Percentiles rank a stretch among this genome's conserved stretches.
Evolutionary conservation across 2,888 invertebrate species (phyloP).

Genomic region (Cantharis nigra): DNA sequence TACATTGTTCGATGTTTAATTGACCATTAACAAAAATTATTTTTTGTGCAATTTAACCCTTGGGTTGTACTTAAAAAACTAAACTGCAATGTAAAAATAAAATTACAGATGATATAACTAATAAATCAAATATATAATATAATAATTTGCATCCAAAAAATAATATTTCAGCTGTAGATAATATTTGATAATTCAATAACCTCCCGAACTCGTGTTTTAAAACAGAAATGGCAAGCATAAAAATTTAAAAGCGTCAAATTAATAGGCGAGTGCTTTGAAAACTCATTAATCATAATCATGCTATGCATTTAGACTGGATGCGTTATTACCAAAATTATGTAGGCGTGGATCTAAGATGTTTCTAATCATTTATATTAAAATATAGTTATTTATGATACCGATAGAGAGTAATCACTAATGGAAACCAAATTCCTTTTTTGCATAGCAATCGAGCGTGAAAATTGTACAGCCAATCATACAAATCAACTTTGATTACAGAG

Average conservation of each 20-base stretch:
- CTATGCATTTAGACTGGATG: neutral
- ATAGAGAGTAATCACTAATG: neutral
- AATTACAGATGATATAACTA: neutral
- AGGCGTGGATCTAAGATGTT: neutral
- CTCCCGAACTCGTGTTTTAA: neutral
- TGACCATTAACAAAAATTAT: neutral
- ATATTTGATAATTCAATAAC: neutral
- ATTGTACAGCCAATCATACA: neutral
- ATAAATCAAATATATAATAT: neutral
- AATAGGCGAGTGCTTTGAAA: neutral
- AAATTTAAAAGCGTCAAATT: neutral
- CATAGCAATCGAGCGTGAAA: neutral
- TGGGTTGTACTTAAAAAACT: neutral
- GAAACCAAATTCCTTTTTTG: neutral
- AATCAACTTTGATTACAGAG: neutral
- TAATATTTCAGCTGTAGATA: neutral
- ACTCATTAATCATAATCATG: neutral
- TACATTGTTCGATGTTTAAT: neutral
- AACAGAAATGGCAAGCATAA: neutral
- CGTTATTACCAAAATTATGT: conserved; percentile 1
- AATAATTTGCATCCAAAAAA: neutral
- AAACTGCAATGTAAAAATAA: neutral
- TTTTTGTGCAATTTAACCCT: neutral
- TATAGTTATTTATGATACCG: neutral
- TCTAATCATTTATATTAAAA: conserved; percentile 3